These are phyloP conservation scores for Norana najaformis DNA, from an alignment of 2,888 invertebrate species.

Conservation along the genomic window DNA sequence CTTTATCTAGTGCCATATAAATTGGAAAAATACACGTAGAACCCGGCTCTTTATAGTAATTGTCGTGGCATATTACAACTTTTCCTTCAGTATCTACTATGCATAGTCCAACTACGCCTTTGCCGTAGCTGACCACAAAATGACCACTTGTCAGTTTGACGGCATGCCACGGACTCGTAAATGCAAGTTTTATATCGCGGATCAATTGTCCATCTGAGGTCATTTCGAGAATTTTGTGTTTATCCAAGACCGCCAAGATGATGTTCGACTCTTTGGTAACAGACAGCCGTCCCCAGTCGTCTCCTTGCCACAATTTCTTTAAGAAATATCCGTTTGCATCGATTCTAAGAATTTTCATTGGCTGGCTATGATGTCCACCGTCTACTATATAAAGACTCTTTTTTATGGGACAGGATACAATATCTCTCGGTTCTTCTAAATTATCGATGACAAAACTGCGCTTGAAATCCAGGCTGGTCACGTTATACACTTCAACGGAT, in stretches of 20 bases:
- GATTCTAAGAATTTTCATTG: not conserved
- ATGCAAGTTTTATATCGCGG: not conserved
- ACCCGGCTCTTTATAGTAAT: not conserved
- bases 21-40: not conserved
- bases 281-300: slow-evolving; percentile 13
- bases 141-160: not conserved
- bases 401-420: not conserved
- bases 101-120: not conserved
- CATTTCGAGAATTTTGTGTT: not conserved
- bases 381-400: not conserved
- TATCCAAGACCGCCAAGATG: not conserved
- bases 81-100: not conserved
- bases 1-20: not conserved
- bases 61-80: not conserved
- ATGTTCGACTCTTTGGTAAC: not conserved
- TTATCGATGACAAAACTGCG: not conserved
- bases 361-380: not conserved
- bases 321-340: not conserved
- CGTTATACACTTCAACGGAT: not conserved
- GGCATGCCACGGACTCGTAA: not conserved
- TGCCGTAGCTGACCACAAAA: not conserved
- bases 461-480: not conserved
- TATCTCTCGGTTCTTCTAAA: not conserved
- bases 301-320: not conserved
- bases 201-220: not conserved